A percentile compares a stretch with the other conserved stretches of the same genome.
Evolutionary conservation across 2,888 invertebrate species (phyloP).

Genomic region (Synergus gifuensis): DNA sequence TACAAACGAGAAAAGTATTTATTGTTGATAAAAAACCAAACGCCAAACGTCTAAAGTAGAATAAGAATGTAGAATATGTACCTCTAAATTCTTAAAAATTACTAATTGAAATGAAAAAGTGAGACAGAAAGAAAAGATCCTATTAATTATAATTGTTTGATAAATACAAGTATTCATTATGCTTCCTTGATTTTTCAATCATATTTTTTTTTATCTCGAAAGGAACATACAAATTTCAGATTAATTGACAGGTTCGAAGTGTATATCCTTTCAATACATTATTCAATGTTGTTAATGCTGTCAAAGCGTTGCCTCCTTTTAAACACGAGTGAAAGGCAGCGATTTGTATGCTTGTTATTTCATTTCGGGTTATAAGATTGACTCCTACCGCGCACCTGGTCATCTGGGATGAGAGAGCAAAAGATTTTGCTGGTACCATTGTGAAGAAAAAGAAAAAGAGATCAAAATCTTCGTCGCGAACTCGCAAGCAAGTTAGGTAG

Average conservation of each 20-base stretch:
- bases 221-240: not conserved
- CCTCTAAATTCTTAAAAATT: too few species aligned
- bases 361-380: conserved; percentile 28
- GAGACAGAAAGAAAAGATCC: not conserved
- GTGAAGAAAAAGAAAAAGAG: not conserved
- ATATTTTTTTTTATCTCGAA: not conserved
- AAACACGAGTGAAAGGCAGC: conserved; percentile 12
- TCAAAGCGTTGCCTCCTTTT: conserved; percentile 30
- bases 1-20: too few species aligned
- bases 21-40: too few species aligned
- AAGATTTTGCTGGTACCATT: conserved; percentile 16
- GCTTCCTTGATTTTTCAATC: not conserved
- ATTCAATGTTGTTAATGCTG: conserved; percentile 26
- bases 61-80: too few species aligned
- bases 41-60: too few species aligned
- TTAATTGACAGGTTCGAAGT: not conserved
- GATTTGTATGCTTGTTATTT: conserved; percentile 34
- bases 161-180: too few species aligned
- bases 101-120: not conserved
- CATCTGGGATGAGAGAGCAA: not conserved
- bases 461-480: conserved; percentile 1
- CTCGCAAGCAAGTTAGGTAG: conserved; percentile 32
- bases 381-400: conserved; percentile 33
- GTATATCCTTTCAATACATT: not conserved
- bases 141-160: not conserved